Evolutionary conservation across 1,140 invertebrate species (phyloP).

Genomic region (Trialeurodes vaporariorum): DNA sequence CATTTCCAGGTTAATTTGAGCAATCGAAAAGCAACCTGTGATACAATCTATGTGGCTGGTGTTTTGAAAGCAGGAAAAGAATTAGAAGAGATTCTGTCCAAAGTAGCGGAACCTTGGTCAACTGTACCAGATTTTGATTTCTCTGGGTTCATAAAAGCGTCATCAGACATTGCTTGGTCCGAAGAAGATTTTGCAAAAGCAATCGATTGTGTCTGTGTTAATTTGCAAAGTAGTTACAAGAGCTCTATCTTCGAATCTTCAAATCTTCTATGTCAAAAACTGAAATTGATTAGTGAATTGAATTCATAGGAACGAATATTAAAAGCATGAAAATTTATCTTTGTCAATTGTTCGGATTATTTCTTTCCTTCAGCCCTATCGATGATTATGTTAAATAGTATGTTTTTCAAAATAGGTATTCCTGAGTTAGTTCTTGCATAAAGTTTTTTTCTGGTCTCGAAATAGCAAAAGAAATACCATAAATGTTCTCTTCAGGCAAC

Average conservation of each 20-base stretch:
- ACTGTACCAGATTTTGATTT: neutral
- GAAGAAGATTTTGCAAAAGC: neutral
- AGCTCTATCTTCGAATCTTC: neutral
- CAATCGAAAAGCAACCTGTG: neutral
- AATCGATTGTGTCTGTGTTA: neutral
- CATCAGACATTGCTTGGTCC: neutral
- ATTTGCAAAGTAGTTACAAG: neutral
- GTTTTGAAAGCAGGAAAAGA: neutral
- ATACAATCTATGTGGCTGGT: neutral
- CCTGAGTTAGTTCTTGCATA: too few species aligned
- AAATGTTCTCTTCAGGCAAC: too few species aligned
- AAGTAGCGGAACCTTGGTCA: neutral
- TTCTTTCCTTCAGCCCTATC: too few species aligned
- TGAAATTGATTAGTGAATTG: neutral
- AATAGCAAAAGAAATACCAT: too few species aligned
- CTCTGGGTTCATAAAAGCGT: neutral
- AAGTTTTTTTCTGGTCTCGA: too few species aligned
- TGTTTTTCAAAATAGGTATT: too few species aligned
- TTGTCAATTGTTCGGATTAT: too few species aligned
- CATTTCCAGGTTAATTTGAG: neutral
- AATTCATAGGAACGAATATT: too few species aligned
- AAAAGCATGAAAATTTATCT: too few species aligned
- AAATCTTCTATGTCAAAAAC: neutral
- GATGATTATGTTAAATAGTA: too few species aligned
- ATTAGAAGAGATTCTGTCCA: neutral